Evolutionary conservation across 2,113 vertebrate species (phyloP).

Genomic region (Mobula hypostoma): DNA sequence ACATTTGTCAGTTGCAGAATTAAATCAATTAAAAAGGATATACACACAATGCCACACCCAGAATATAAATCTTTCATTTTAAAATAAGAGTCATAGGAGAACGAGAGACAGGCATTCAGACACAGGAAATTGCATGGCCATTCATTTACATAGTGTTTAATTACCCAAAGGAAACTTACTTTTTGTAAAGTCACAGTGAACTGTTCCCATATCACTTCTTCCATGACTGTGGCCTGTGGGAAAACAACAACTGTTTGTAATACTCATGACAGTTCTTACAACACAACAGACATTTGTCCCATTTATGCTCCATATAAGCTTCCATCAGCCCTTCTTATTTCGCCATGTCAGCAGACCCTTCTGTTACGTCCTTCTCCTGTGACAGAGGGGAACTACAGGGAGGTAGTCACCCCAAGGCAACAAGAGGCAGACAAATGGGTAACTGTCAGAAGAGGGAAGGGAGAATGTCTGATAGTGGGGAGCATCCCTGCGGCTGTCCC

Average conservation of each 20-base stretch:
- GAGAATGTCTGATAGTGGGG: too few relatives aligned
- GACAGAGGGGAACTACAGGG: too few relatives aligned
- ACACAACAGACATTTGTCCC: neutral
- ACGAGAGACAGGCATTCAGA: neutral
- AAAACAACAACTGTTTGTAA: neutral
- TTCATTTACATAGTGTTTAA: neutral
- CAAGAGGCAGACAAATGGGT: too few relatives aligned
- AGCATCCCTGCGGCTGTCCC: too few relatives aligned
- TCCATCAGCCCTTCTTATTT: too few relatives aligned
- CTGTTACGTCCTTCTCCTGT: neutral
- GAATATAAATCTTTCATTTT: neutral
- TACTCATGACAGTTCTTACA: neutral
- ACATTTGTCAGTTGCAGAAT: neutral
- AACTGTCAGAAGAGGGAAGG: too few relatives aligned
- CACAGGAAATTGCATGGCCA: neutral
- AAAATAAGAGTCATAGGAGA: neutral
- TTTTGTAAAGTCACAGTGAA: constrained; percentile 87
- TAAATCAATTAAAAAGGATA: neutral
- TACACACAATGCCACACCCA: neutral
- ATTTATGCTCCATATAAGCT: neutral
- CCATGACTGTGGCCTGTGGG: constrained; percentile 66
- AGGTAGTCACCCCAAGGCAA: too few relatives aligned
- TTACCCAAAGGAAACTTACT: constrained; percentile 69
- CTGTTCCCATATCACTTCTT: constrained; percentile 90
- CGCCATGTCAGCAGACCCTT: neutral